phyloP scores from a whole-genome alignment of 2,888 invertebrate species.

The Nymphalis polychloros region DNA sequence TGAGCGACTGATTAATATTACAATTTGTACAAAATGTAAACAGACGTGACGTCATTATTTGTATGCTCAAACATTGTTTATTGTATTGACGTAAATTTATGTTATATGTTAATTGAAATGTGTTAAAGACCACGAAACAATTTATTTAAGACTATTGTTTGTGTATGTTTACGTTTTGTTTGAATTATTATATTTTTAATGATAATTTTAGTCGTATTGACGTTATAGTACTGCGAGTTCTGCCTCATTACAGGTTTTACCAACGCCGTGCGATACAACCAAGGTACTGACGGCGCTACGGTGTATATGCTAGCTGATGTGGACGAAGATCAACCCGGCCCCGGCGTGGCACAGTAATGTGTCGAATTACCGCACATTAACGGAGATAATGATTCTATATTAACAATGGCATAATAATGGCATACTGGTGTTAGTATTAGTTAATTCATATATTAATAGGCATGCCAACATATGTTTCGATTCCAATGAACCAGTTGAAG shows the following conservation, averaged over 20 bases:
- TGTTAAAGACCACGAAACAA: too few relatives aligned
- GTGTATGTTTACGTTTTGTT: conserved; percentile 1
- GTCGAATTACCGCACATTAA: background rate
- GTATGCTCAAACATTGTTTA: too few relatives aligned
- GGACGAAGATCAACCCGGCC: conserved; percentile 37
- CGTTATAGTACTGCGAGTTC: background rate
- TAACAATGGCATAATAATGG: too few relatives aligned
- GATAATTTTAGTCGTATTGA: background rate
- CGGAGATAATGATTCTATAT: background rate
- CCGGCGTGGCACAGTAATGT: background rate
- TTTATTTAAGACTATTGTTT: background rate
- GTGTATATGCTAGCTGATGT: conserved; percentile 83
- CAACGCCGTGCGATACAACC: conserved; percentile 82
- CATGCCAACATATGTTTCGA: too few relatives aligned
- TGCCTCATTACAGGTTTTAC: conserved; percentile 59
- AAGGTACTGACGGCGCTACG: conserved; percentile 82
- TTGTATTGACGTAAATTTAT: too few relatives aligned
- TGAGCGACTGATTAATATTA: background rate
- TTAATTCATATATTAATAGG: too few relatives aligned
- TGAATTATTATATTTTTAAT: background rate
- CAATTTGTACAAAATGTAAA: background rate
- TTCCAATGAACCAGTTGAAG: too few relatives aligned
- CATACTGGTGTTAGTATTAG: too few relatives aligned
- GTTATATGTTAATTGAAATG: too few relatives aligned
- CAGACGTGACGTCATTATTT: background rate